phyloP scores from a whole-genome alignment of 2,113 vertebrate genomes.

The Clarias gariepinus region DNA sequence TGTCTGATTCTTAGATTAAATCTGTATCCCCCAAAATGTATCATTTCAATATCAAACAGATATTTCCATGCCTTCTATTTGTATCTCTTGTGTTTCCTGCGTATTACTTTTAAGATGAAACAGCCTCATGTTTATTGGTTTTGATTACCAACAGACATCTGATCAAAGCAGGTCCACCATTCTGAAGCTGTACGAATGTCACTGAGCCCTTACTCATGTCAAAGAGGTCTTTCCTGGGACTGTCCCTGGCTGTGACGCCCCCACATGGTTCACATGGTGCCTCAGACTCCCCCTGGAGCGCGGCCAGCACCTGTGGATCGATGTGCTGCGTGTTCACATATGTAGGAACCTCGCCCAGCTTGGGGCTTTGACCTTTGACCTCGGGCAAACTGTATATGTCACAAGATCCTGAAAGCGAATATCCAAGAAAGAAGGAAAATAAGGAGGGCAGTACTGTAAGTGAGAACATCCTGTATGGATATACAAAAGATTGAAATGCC shows the following conservation, averaged over 20 bases:
- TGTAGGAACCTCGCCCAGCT: slow-evolving; percentile 74
- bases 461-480: neutral
- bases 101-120: neutral
- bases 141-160: neutral
- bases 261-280: slow-evolving; percentile 61
- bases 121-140: neutral
- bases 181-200: neutral
- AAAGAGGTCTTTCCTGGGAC: slow-evolving; percentile 89
- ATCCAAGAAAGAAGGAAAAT: slow-evolving; percentile 8
- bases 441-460: neutral
- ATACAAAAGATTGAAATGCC: neutral
- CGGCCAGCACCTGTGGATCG: slow-evolving; percentile 75
- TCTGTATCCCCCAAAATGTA: too few species aligned
- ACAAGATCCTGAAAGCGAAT: slow-evolving; percentile 74
- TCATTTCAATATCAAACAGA: neutral
- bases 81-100: neutral
- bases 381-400: slow-evolving; percentile 80
- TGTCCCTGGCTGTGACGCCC: slow-evolving; percentile 73
- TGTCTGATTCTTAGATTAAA: too few species aligned
- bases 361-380: slow-evolving; percentile 68
- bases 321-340: slow-evolving; percentile 91
- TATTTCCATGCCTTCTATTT: too few species aligned
- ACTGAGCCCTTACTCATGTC: slow-evolving; percentile 88
- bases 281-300: slow-evolving; percentile 76
- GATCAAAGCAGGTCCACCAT: neutral